These are phyloP conservation scores for Trachythela sp. DNA, from an alignment of 64 coral and sea anemone genomes.

Conservation along the genomic window DNA sequence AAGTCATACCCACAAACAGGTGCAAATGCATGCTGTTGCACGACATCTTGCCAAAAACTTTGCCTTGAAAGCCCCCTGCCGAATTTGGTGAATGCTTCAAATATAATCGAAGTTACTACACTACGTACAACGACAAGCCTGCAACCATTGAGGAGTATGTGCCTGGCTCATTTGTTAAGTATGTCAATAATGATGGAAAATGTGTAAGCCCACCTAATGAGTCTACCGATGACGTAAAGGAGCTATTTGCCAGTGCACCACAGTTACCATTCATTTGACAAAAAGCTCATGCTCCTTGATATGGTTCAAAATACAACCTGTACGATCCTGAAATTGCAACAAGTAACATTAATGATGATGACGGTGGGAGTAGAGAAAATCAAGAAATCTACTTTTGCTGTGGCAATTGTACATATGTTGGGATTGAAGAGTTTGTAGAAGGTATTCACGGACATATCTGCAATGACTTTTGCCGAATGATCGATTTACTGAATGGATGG, in stretches of 20 bases:
- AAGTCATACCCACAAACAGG: conserved; percentile 38
- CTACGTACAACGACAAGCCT: conserved; percentile 10
- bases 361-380: not conserved
- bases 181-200: conserved; percentile 47
- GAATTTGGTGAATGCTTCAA: conserved; percentile 56
- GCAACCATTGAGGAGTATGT: conserved; percentile 50
- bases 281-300: conserved; percentile 57
- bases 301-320: conserved; percentile 34
- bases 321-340: conserved; percentile 68
- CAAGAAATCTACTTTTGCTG: conserved; percentile 52
- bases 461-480: conserved; percentile 49
- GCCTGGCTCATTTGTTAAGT: conserved; percentile 37
- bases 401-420: conserved; percentile 50
- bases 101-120: conserved; percentile 49
- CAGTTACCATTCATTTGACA: conserved; percentile 17
- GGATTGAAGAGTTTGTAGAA: conserved; percentile 32
- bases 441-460: conserved; percentile 24
- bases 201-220: conserved; percentile 4
- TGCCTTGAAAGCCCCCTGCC: conserved; percentile 17
- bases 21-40: conserved; percentile 48
- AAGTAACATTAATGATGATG: conserved; percentile 8
- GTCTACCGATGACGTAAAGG: not conserved
- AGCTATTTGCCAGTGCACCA: conserved; percentile 51
- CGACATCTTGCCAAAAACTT: conserved; percentile 30
- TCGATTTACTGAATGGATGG: conserved; percentile 23